phyloP scores from a whole-genome alignment of 2,113 vertebrate species.

The Pelmatolapia mariae region DNA sequence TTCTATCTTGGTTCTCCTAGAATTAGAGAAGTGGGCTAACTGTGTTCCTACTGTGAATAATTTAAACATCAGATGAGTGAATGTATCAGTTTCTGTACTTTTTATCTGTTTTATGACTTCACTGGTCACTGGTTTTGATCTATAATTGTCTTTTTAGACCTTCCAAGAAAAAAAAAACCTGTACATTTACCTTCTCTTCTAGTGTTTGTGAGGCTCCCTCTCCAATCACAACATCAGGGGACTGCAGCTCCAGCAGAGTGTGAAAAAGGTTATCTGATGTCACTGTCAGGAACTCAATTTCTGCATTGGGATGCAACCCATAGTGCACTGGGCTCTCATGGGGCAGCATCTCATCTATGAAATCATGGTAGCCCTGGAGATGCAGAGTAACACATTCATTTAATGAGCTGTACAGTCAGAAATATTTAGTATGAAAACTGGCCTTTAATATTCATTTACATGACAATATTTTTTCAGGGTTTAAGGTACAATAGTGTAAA shows the following conservation, averaged over 20 bases:
- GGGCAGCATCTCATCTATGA: constrained; percentile 72
- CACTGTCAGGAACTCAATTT: constrained; percentile 76
- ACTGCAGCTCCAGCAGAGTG: constrained; percentile 80
- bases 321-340: constrained; percentile 69
- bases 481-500: background rate
- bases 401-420: background rate
- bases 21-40: background rate
- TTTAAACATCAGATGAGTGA: background rate
- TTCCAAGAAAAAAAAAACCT: background rate
- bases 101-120: background rate
- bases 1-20: background rate
- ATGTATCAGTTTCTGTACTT: background rate
- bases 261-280: constrained; percentile 76
- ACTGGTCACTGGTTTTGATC: background rate
- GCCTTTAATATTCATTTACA: background rate
- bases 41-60: background rate
- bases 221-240: constrained; percentile 66
- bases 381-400: background rate
- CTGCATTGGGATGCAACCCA: constrained; percentile 71
- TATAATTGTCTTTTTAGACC: background rate
- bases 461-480: background rate
- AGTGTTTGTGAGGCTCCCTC: constrained; percentile 72
- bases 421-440: background rate
- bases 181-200: constrained; percentile 74
- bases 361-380: constrained; percentile 71